Evolutionary conservation across 2,888 invertebrate species (phyloP).

Genomic region (Tortricodes alternella): DNA sequence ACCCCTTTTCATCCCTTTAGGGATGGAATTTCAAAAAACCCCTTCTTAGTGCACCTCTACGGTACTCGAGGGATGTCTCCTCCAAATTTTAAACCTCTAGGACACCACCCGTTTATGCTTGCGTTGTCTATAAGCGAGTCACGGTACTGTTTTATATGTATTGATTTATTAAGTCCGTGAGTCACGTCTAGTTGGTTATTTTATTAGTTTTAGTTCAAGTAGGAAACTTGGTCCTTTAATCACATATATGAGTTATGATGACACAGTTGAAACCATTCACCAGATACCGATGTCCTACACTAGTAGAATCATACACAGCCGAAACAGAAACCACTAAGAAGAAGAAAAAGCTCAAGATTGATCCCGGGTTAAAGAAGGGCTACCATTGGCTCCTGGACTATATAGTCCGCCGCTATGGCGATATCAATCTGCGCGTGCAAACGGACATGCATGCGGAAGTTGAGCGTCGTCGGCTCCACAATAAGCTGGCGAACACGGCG

Average conservation of each 20-base stretch:
- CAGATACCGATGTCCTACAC: conserved; percentile 89
- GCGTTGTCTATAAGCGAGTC: too few relatives aligned
- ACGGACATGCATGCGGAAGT: conserved; percentile 83
- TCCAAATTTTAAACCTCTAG: too few relatives aligned
- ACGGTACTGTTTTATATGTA: too few relatives aligned
- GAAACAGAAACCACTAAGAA: conserved; percentile 50
- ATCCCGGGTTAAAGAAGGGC: conserved; percentile 86
- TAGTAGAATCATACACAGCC: conserved; percentile 89
- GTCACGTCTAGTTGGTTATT: background rate
- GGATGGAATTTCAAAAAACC: too few relatives aligned
- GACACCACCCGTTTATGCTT: too few relatives aligned
- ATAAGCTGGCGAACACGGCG: conserved; percentile 59
- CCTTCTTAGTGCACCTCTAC: too few relatives aligned
- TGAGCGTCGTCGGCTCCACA: conserved; percentile 70
- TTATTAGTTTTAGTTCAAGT: conserved; percentile 17
- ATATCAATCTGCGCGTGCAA: conserved; percentile 85
- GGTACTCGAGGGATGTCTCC: too few relatives aligned
- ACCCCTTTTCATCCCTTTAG: too few relatives aligned
- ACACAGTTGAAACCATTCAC: too few relatives aligned
- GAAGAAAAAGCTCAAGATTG: conserved; percentile 80
- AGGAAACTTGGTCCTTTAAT: conserved; percentile 20
- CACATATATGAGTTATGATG: too few relatives aligned
- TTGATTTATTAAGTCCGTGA: background rate
- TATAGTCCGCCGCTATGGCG: conserved; percentile 85
- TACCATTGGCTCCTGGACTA: conserved; percentile 88